phyloP scores from a whole-genome alignment of 2,113 vertebrate species.

The Seriola dumerili region DNA sequence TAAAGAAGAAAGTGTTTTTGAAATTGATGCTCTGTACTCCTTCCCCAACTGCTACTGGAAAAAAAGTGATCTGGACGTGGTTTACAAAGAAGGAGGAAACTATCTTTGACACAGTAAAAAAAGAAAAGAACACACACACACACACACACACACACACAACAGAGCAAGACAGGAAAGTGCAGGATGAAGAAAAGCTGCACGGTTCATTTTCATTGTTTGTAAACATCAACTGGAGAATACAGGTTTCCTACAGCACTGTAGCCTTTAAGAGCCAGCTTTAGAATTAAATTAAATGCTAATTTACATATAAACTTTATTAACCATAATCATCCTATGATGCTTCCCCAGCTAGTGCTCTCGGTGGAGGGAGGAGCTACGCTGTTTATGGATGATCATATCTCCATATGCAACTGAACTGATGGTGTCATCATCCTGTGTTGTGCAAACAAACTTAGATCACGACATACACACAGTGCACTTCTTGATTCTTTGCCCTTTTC shows the following conservation, averaged over 20 bases:
- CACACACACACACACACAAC: not conserved
- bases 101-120: slow-evolving; percentile 24
- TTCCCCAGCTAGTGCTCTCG: not conserved
- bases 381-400: not conserved
- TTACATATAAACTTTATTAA: not conserved
- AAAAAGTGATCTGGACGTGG: slow-evolving; percentile 3
- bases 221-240: not conserved
- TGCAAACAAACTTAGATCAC: no score
- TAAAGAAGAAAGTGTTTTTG: slow-evolving; percentile 23
- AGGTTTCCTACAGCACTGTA: not conserved
- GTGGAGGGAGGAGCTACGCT: not conserved
- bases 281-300: not conserved
- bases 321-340: not conserved
- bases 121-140: not conserved
- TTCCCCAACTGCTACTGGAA: not conserved
- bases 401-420: no score
- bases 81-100: slow-evolving; percentile 4
- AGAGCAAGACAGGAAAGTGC: not conserved
- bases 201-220: slow-evolving; percentile 16
- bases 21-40: not conserved
- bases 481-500: no score
- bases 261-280: not conserved
- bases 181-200: slow-evolving; percentile 27
- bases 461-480: no score
- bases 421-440: no score